A percentile compares a stretch with the other conserved stretches of the same genome.
Conservation (phyloP, 2,888 invertebrate genomes). For the Cephus sareptanus region DNA sequence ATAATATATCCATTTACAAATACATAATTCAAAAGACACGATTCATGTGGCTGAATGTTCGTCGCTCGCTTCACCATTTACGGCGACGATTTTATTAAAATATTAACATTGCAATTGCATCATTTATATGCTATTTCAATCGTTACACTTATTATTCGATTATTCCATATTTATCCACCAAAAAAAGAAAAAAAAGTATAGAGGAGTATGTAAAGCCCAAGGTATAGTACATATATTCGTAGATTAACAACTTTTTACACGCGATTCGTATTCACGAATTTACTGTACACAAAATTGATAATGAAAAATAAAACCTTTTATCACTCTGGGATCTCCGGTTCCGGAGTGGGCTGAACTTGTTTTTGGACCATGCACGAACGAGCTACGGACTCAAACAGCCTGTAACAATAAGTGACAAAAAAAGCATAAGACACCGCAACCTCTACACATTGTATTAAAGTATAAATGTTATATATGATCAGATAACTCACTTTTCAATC, state of each 20-base stretch:
- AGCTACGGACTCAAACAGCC: slow-evolving; percentile 95
- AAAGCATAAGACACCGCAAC: slow-evolving; percentile 9
- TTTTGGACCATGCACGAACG: slow-evolving; percentile 94
- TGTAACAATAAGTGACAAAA: slow-evolving; percentile 62
- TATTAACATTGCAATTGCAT: slow-evolving; percentile 61
- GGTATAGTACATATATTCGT: slow-evolving; percentile 41
- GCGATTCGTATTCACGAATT: slow-evolving; percentile 48
- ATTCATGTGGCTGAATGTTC: slow-evolving; percentile 51
- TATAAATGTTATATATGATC: slow-evolving; percentile 12
- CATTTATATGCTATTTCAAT: slow-evolving; percentile 41
- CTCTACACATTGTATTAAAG: slow-evolving; percentile 4
- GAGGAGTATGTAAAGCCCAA: slow-evolving; percentile 41
- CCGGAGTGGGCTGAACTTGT: slow-evolving; percentile 74
- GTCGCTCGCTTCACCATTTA: slow-evolving; percentile 53
- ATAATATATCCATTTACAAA: slow-evolving; percentile 40
- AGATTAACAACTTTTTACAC: slow-evolving; percentile 64
- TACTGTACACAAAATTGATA: slow-evolving; percentile 59
- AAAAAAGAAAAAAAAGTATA: slow-evolving; percentile 34
- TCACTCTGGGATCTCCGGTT: slow-evolving; percentile 78
- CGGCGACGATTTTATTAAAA: slow-evolving; percentile 57
- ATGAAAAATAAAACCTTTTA: slow-evolving; percentile 58
- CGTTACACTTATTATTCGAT: slow-evolving; percentile 47
- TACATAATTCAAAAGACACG: slow-evolving; percentile 54
- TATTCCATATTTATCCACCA: slow-evolving; percentile 48
- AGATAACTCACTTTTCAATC: slow-evolving; percentile 91